Evolutionary conservation across 2,797 vertebrate species (phyloP).

Genomic region (Ctenopoma kingsleyae): DNA sequence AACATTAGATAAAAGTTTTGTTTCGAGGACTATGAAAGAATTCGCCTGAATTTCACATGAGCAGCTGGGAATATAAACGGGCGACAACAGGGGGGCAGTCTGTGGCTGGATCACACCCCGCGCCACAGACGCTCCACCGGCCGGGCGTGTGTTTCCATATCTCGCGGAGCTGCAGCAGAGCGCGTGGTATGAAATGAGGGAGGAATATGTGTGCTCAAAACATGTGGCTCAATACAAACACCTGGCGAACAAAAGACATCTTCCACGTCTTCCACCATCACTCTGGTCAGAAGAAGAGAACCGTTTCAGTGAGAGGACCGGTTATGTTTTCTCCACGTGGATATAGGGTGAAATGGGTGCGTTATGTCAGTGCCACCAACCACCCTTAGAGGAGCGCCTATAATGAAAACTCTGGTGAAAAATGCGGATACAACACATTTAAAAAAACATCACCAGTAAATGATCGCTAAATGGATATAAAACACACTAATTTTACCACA

Average conservation of each 20-base stretch:
- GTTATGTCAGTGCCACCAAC: constrained; percentile 8
- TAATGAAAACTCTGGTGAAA: constrained; percentile 25
- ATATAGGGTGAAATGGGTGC: constrained; percentile 18
- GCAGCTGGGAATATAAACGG: constrained; percentile 16
- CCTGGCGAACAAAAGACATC: constrained; percentile 4
- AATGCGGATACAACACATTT: neutral
- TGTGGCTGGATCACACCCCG: constrained; percentile 59
- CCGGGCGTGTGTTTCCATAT: constrained; percentile 59
- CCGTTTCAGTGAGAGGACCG: neutral
- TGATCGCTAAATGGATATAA: constrained; percentile 16
- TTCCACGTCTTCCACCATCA: neutral
- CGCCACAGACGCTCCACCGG: constrained; percentile 49
- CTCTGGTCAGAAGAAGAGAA: neutral
- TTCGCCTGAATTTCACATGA: constrained; percentile 41
- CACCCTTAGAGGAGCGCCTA: constrained; percentile 37
- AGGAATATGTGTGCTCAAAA: constrained; percentile 31
- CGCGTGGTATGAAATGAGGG: constrained; percentile 69
- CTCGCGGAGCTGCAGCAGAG: constrained; percentile 64
- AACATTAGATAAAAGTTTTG: constrained; percentile 17
- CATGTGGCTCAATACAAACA: constrained; percentile 14
- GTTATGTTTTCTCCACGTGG: neutral
- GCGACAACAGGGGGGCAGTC: constrained; percentile 18
- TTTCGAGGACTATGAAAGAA: constrained; percentile 17
- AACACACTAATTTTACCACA: neutral
- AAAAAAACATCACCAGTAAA: constrained; percentile 13